Evolutionary conservation across 2,797 vertebrate species (phyloP).

Genomic region (Molossus molossus): DNA sequence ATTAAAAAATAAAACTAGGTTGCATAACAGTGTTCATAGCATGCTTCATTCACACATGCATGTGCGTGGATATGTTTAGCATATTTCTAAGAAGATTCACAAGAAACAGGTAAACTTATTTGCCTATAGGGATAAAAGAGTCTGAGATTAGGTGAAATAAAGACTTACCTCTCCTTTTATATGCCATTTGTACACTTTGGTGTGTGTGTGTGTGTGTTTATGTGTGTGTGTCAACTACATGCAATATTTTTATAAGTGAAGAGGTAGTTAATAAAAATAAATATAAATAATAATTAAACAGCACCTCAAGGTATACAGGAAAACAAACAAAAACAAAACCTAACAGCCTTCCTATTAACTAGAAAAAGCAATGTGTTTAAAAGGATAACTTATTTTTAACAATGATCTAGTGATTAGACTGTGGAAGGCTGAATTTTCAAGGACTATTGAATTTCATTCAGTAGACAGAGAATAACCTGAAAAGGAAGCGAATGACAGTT

Average conservation of each 20-base stretch:
- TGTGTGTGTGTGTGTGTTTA: neutral
- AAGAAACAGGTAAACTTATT: slow-evolving; percentile 54
- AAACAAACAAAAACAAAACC: slow-evolving; percentile 48
- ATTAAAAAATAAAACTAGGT: neutral
- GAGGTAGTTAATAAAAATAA: slow-evolving; percentile 64
- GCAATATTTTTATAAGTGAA: slow-evolving; percentile 54
- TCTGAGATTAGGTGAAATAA: slow-evolving; percentile 15
- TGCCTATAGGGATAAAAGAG: neutral
- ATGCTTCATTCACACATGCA: neutral
- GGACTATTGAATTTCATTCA: slow-evolving; percentile 74
- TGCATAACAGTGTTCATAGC: neutral
- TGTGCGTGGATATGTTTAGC: slow-evolving; percentile 15
- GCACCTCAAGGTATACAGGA: slow-evolving; percentile 9
- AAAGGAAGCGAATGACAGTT: slow-evolving; percentile 73
- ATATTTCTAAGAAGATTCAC: slow-evolving; percentile 39
- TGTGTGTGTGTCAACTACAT: slow-evolving; percentile 25
- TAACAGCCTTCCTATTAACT: slow-evolving; percentile 55
- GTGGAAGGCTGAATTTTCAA: slow-evolving; percentile 74
- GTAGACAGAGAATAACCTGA: slow-evolving; percentile 70
- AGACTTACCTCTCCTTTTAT: slow-evolving; percentile 40
- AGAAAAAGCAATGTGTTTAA: slow-evolving; percentile 72
- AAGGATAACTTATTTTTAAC: slow-evolving; percentile 42
- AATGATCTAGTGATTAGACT: slow-evolving; percentile 62
- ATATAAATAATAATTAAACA: slow-evolving; percentile 28
- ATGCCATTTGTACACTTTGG: neutral